Evolutionary conservation across 2,797 vertebrate genomes (phyloP).

Genomic region (Poeciliopsis presidionis): DNA sequence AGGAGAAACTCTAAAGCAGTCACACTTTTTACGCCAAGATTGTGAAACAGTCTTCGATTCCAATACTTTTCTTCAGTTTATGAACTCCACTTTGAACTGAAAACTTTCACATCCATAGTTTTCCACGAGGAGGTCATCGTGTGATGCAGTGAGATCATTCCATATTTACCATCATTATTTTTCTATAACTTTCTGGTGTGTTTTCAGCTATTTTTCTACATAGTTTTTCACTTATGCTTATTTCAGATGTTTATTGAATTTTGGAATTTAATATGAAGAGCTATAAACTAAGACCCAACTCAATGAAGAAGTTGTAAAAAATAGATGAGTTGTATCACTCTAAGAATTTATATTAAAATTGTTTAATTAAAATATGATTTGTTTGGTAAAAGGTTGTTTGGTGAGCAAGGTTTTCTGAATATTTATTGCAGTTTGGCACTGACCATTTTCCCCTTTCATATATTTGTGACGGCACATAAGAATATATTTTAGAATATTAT

Average conservation of each 20-base stretch:
- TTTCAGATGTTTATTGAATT: background rate
- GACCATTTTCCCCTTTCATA: background rate
- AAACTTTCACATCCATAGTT: background rate
- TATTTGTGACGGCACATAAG: background rate
- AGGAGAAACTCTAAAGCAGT: background rate
- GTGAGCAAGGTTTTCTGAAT: background rate
- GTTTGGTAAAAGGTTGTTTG: background rate
- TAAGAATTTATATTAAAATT: background rate
- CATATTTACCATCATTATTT: background rate
- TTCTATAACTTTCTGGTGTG: background rate
- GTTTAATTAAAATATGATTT: background rate
- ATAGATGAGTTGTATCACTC: background rate
- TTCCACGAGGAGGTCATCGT: background rate
- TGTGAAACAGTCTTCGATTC: background rate
- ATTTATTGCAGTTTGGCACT: background rate
- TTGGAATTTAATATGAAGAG: background rate
- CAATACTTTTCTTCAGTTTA: background rate
- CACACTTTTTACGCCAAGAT: background rate
- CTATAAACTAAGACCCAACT: background rate
- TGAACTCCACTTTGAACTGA: background rate
- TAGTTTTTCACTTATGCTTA: background rate
- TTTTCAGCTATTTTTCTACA: background rate
- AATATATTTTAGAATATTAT: background rate
- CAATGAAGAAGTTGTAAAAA: background rate
- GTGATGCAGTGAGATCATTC: background rate